Conservation (phyloP, 2,797 vertebrate species). For the Pipistrellus kuhlii region DNA sequence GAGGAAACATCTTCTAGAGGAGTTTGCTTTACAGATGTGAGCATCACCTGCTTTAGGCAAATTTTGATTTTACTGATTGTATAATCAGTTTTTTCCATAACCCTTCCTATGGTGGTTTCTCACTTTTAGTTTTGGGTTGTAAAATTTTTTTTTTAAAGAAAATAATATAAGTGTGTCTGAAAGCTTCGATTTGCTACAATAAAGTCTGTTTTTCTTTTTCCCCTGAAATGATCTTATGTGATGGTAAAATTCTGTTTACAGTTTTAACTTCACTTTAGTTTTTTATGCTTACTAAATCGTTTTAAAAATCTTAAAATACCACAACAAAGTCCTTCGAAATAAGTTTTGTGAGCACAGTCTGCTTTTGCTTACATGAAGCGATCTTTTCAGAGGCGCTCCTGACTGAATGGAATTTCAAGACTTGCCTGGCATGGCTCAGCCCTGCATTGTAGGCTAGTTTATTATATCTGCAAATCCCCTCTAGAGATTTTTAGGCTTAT, state of each 20-base stretch:
- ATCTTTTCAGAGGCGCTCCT: background rate
- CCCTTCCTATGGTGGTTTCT: background rate
- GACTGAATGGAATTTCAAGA: background rate
- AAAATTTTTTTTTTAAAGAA: constrained; percentile 20
- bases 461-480: background rate
- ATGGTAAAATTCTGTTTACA: constrained; percentile 17
- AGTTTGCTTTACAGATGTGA: background rate
- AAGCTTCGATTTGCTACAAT: background rate
- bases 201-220: background rate
- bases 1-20: background rate
- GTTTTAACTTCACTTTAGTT: background rate
- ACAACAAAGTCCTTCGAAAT: background rate
- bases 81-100: background rate
- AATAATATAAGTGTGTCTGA: background rate
- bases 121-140: background rate
- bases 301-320: background rate
- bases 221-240: background rate
- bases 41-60: background rate
- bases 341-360: background rate
- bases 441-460: background rate
- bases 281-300: constrained; percentile 6
- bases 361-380: background rate
- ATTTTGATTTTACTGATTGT: background rate
- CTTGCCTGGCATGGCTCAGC: background rate
- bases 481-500: background rate